Conservation (phyloP, 2,888 invertebrate species). For the Bhutanitis thaidina region DNA sequence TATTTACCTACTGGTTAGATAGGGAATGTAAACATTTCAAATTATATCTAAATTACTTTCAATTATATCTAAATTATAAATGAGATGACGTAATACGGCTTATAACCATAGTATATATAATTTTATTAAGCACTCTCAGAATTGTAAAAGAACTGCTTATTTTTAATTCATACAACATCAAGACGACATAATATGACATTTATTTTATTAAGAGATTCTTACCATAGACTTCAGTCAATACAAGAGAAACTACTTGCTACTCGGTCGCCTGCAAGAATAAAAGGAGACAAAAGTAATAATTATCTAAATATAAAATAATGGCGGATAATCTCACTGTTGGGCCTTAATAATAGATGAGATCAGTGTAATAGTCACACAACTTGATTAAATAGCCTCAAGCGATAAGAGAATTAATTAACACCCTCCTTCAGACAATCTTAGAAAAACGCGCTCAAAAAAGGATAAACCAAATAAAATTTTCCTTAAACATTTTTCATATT, state of each 20-base stretch:
- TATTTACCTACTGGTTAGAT: background rate
- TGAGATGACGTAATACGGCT: background rate
- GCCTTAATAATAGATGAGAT: background rate
- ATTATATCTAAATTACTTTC: conserved; percentile 2
- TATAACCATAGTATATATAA: background rate
- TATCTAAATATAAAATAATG: background rate
- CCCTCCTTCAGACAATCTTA: background rate
- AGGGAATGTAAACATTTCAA: background rate
- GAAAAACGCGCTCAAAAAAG: too few species aligned
- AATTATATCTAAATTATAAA: background rate
- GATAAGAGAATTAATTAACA: background rate
- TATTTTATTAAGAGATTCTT: background rate
- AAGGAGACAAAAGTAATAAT: too few species aligned
- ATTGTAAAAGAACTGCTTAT: background rate
- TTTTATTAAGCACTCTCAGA: background rate
- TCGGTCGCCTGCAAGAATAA: too few species aligned
- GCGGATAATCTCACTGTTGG: background rate
- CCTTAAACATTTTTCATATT: too few species aligned
- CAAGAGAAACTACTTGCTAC: too few species aligned
- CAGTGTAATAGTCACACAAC: background rate
- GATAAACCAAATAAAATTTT: background rate
- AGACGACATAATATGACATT: background rate
- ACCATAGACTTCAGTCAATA: background rate
- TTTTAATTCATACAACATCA: background rate
- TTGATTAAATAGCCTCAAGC: background rate